Evolutionary conservation across 2,888 invertebrate genomes (phyloP).

Genomic region (Pristionchus mayeri): DNA sequence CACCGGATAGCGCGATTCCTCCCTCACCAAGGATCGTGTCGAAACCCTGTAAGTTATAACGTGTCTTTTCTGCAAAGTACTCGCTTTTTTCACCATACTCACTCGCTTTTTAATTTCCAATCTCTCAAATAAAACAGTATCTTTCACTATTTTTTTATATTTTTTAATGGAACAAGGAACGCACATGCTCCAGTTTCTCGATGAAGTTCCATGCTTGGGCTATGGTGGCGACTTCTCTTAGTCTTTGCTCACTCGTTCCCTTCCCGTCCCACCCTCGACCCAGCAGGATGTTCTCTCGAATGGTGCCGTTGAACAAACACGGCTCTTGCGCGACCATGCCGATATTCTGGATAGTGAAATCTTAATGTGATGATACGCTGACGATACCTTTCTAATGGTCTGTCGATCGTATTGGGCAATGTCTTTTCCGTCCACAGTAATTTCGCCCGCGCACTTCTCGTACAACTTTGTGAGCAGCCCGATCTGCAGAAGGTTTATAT

Average conservation of each 20-base stretch:
- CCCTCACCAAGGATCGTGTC: constrained; percentile 27
- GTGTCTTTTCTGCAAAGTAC: too few relatives aligned
- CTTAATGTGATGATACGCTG: neutral
- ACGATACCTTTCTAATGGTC: neutral
- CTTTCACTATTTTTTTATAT: too few relatives aligned
- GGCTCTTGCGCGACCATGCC: constrained; percentile 55
- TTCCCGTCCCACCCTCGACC: constrained; percentile 36
- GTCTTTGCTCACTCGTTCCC: constrained; percentile 7
- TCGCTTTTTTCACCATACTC: too few relatives aligned
- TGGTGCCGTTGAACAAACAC: constrained; percentile 49
- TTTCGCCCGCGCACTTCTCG: neutral
- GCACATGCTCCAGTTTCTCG: neutral
- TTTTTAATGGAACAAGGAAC: neutral
- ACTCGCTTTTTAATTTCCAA: too few relatives aligned
- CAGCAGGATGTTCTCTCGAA: constrained; percentile 49
- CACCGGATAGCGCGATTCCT: constrained; percentile 27
- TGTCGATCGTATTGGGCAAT: neutral
- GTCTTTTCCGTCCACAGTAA: constrained; percentile 23
- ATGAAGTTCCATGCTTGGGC: neutral
- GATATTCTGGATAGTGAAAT: constrained; percentile 2
- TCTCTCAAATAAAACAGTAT: too few relatives aligned
- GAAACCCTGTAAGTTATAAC: neutral
- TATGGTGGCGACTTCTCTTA: neutral
- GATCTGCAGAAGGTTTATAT: neutral
- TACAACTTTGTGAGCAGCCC: constrained; percentile 41